These are phyloP conservation scores for Sapayoa aenigma DNA, from an alignment of 2,113 vertebrate species.

Conservation along the genomic window DNA sequence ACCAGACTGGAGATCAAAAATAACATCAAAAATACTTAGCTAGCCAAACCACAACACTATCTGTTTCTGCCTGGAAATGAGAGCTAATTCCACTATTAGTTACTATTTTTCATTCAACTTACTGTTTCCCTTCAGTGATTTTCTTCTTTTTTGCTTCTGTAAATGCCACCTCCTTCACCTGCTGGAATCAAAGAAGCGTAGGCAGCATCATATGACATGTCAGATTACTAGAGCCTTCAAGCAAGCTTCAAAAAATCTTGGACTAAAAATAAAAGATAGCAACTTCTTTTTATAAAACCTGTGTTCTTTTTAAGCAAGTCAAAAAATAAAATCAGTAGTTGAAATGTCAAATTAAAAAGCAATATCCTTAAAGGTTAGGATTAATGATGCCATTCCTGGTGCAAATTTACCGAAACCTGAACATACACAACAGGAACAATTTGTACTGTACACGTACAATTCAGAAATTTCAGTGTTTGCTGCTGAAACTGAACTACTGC, in stretches of 20 bases:
- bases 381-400: neutral
- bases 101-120: neutral
- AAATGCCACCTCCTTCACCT: neutral
- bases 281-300: neutral
- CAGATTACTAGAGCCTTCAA: neutral
- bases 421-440: neutral
- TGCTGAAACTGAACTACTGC: neutral
- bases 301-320: neutral
- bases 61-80: neutral
- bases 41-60: neutral
- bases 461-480: neutral
- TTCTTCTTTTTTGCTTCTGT: neutral
- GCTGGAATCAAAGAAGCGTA: neutral
- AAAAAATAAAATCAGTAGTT: neutral
- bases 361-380: neutral
- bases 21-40: neutral
- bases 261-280: neutral
- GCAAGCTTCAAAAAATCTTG: neutral
- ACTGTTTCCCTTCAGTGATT: neutral
- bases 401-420: neutral
- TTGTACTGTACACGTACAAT: neutral
- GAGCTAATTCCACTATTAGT: neutral
- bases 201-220: neutral
- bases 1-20: neutral
- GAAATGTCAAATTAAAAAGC: neutral